phyloP scores from a whole-genome alignment of 2,888 invertebrate species.

The Phortica magna region DNA sequence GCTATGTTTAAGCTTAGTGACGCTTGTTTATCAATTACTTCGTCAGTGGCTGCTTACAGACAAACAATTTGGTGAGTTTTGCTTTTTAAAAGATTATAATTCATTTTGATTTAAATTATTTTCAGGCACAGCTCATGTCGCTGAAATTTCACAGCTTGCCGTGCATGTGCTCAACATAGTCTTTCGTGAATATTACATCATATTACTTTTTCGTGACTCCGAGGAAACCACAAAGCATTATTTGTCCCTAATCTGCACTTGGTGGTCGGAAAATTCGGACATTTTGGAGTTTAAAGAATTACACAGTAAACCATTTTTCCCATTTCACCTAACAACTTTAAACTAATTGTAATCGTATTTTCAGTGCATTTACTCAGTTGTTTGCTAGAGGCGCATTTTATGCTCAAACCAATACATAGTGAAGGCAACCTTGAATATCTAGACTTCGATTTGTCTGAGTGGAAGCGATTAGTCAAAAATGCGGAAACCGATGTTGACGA shows the following conservation, averaged over 20 bases:
- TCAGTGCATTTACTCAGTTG: constrained; percentile 69
- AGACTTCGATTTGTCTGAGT: constrained; percentile 61
- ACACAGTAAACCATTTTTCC: constrained; percentile 57
- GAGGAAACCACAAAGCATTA: constrained; percentile 74
- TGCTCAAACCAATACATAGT: constrained; percentile 63
- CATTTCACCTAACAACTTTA: not conserved
- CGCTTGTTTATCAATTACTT: constrained; percentile 70
- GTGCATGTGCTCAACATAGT: constrained; percentile 70
- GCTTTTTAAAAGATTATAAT: not conserved
- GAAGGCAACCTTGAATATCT: constrained; percentile 58
- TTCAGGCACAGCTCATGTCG: constrained; percentile 63
- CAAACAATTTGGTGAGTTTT: constrained; percentile 50
- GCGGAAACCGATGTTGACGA: constrained; percentile 34
- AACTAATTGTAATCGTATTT: constrained; percentile 33
- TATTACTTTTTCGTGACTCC: constrained; percentile 71
- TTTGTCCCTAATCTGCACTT: constrained; percentile 69
- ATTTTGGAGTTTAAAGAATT: constrained; percentile 63
- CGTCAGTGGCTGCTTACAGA: constrained; percentile 68
- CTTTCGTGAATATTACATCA: constrained; percentile 73
- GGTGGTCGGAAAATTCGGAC: constrained; percentile 66
- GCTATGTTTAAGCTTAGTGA: constrained; percentile 72
- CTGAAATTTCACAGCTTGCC: constrained; percentile 68
- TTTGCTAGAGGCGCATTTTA: constrained; percentile 69
- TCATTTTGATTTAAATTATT: not conserved
- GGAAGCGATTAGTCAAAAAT: constrained; percentile 60